Base-by-base conservation (phyloP, 2,113 vertebrate genomes). In the Nibea albiflora region DNA sequence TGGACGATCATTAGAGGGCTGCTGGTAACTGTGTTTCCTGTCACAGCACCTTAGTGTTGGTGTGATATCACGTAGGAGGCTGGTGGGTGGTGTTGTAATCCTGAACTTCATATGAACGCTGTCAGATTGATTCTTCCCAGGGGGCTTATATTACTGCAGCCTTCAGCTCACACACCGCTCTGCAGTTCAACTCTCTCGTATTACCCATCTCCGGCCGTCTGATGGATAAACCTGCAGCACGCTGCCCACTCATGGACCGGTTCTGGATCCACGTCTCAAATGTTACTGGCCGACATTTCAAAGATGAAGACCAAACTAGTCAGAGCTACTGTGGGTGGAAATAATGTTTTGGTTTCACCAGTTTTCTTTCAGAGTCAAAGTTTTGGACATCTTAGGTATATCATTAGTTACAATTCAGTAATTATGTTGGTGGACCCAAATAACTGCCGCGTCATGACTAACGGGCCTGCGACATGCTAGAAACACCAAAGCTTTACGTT, bases 101-200 rank as follows among this genome's bases (percentile, higher is more conserved):
- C 60, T 31, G 61, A 2, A 39, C 7, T 39, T 64, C 58, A 24
- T 17, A 60, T 39, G 71, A 35, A 39, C 28, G 1, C 20, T 22
- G 20, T 17, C 46, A 4, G 47, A n/a, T 17, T 54, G 11, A 75
- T 54, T 26, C 35, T 31, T 76, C 62, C 52, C 62, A 22, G 50
- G 26, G 8, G 22, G 52, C 24, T 69, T 11, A 10, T 68, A n/a
- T 69, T 69, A 19, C 75, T 52, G 54, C 63, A 77, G 58, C 56
- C 58, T 61, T 31, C 17, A 54, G 3, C 50, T 22, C 15, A 16
- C 35, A 31, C 31, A 39, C 35, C 35, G 8, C 7, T 39, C 35
- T 39, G 6, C 14, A 57, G 56, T 4, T 4, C 26, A 50, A 17
- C 22, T 11, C 42, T 60, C 44, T 60, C 28, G 2, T 20, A 0